Evolutionary conservation across 2,888 invertebrate species (phyloP).

Genomic region (Trissolcus japonicus): DNA sequence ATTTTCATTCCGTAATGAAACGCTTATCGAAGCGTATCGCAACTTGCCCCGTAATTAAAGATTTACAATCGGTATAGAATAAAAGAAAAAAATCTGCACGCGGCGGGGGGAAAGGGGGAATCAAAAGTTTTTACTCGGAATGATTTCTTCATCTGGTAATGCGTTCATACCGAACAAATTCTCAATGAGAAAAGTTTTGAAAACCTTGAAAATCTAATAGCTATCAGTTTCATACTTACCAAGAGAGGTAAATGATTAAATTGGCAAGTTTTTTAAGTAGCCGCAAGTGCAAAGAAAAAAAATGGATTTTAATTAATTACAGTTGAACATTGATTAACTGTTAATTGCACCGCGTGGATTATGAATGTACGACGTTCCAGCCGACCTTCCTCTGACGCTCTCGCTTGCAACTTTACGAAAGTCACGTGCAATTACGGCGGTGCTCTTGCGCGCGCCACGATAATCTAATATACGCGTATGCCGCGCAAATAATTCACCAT

Average conservation of each 20-base stretch:
- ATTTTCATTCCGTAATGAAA: slow-evolving; percentile 30
- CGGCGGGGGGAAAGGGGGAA: too few species aligned
- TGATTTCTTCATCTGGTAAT: too few species aligned
- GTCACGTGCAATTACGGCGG: slow-evolving; percentile 43
- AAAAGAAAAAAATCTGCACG: slow-evolving; percentile 30
- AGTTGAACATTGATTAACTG: slow-evolving; percentile 42
- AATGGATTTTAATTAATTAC: slow-evolving; percentile 37
- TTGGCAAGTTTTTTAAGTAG: slow-evolving; percentile 5
- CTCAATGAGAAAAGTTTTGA: too few species aligned
- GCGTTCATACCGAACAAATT: too few species aligned
- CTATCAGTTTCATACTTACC: too few species aligned
- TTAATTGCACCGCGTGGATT: slow-evolving; percentile 32
- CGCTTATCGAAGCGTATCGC: slow-evolving; percentile 35
- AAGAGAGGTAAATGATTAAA: background rate
- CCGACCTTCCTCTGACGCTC: slow-evolving; percentile 43
- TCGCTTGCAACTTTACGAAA: slow-evolving; percentile 45
- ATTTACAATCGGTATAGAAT: background rate
- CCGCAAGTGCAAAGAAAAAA: slow-evolving; percentile 4
- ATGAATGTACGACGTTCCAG: slow-evolving; percentile 30
- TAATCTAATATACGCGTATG: slow-evolving; percentile 28
- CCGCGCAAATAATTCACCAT: slow-evolving; percentile 33
- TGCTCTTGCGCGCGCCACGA: slow-evolving; percentile 43
- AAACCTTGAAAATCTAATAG: too few species aligned
- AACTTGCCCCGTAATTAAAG: slow-evolving; percentile 28
- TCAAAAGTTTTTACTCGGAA: too few species aligned